phyloP scores from a whole-genome alignment of 1,140 invertebrate species.

The Rhagoletis zephyria region DNA sequence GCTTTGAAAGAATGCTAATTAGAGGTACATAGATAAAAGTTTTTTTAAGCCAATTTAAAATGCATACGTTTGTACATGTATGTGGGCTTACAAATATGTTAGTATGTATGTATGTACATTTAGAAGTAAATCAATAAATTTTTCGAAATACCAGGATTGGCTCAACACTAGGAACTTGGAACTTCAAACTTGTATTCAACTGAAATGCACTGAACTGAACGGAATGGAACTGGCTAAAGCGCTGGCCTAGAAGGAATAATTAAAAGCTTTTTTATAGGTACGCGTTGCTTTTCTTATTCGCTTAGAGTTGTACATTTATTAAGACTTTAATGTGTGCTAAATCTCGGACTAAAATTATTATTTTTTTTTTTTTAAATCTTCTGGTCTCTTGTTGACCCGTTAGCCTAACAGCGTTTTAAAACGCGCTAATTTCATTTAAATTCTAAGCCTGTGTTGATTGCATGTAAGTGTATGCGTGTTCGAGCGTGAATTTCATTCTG shows the following conservation, averaged over 20 bases:
- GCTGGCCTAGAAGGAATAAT: neutral
- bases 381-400: no score
- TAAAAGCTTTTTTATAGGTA: neutral
- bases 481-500: neutral
- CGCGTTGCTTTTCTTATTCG: neutral
- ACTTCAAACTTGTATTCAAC: no score
- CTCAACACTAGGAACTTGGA: no score
- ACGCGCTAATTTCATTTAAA: no score
- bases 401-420: no score
- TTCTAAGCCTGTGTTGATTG: neutral
- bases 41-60: neutral
- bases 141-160: no score
- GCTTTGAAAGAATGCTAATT: neutral
- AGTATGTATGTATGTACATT: no score
- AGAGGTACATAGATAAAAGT: neutral
- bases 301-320: neutral
- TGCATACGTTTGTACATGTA: neutral
- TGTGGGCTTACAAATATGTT: no score
- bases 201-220: neutral
- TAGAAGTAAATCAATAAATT: neutral
- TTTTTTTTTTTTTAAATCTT: no score
- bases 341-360: no score
- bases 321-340: no score
- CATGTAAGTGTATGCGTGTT: conserved; percentile 17
- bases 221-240: conserved; percentile 9